phyloP scores from a whole-genome alignment of 2,888 invertebrate species.

The Deroplatys truncata region DNA sequence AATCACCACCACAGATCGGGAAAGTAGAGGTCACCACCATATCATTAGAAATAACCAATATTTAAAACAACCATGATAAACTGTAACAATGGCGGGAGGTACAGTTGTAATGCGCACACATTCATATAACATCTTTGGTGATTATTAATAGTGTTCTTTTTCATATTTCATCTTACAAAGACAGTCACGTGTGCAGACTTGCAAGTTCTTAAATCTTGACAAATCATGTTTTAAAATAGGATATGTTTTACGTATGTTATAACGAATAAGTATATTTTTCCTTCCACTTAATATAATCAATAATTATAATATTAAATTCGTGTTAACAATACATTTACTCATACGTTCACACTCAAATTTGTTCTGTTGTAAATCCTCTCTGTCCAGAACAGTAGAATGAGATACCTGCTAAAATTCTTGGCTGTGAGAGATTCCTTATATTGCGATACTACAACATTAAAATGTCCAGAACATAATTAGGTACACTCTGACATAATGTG shows the following conservation, averaged over 20 bases:
- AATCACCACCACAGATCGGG: not conserved
- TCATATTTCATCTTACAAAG: not conserved
- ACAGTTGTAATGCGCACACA: constrained; percentile 8
- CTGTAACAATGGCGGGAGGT: constrained; percentile 16
- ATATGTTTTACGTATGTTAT: constrained; percentile 19
- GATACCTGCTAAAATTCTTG: not conserved
- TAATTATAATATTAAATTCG: not conserved
- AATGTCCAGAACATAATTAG: not conserved
- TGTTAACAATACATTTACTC: constrained; percentile 8
- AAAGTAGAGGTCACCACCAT: not conserved
- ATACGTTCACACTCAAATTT: constrained; percentile 6
- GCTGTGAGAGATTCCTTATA: not conserved
- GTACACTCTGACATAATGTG: not conserved
- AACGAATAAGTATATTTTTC: not conserved
- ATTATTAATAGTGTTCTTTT: not conserved
- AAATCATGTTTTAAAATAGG: constrained; percentile 2
- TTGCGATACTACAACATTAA: not conserved
- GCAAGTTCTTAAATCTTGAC: not conserved
- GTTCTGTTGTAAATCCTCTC: not conserved
- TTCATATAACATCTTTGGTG: not conserved
- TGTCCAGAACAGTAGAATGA: not conserved
- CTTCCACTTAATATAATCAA: not conserved
- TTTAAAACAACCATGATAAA: constrained; percentile 5
- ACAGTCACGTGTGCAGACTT: not conserved
- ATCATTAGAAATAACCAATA: not conserved